A percentile compares a stretch with the other conserved stretches of the same genome.
Evolutionary conservation across 1,140 invertebrate genomes (phyloP).

Genomic region (Zaprionus davidi): DNA sequence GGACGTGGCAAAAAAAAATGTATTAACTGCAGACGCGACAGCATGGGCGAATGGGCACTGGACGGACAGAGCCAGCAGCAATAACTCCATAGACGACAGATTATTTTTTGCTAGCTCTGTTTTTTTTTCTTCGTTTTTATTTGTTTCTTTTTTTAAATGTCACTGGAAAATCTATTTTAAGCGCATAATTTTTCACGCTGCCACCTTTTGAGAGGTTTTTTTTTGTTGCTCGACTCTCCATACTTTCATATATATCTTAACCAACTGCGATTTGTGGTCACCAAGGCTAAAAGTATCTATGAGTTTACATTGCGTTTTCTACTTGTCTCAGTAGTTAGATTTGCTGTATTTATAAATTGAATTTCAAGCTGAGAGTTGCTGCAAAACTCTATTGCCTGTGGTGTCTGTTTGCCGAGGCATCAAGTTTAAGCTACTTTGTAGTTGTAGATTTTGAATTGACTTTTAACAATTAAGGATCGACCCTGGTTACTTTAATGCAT

Average conservation of each 20-base stretch:
- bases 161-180: constrained; percentile 77
- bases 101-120: constrained; percentile 15
- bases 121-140: constrained; percentile 10
- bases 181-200: constrained; percentile 77
- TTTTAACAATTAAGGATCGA: background rate
- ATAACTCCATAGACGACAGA: constrained; percentile 18
- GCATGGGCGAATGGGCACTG: constrained; percentile 4
- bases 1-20: constrained; percentile 61
- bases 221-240: constrained; percentile 8
- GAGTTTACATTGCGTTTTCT: constrained; percentile 9
- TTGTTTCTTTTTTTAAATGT: constrained; percentile 34
- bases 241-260: constrained; percentile 41
- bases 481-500: background rate
- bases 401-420: background rate
- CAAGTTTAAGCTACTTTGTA: background rate
- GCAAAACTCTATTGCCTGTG: constrained; percentile 16
- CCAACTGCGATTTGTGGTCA: constrained; percentile 67
- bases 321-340: constrained; percentile 28
- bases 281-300: constrained; percentile 46
- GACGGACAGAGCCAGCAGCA: constrained; percentile 30
- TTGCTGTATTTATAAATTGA: constrained; percentile 58
- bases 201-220: constrained; percentile 60
- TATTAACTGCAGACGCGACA: constrained; percentile 74
- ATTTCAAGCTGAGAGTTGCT: constrained; percentile 29
- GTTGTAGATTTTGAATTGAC: background rate